Conservation (phyloP, 2,888 invertebrate genomes). For the Cepaea hortensis region DNA sequence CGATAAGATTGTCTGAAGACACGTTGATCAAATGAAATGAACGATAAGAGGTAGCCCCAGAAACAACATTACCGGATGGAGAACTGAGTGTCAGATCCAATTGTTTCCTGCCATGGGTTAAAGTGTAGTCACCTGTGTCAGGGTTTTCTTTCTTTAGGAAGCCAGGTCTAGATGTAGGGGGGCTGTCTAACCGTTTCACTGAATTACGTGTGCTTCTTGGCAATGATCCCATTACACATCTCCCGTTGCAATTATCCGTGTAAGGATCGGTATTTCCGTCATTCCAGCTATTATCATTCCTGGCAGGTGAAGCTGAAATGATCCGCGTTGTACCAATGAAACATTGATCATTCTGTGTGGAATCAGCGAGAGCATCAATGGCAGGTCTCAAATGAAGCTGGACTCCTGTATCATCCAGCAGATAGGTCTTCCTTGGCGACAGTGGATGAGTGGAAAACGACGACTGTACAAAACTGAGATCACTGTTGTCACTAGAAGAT, state of each 20-base stretch:
- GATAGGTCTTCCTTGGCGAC: too few relatives aligned
- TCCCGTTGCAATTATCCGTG: too few relatives aligned
- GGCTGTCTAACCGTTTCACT: neutral
- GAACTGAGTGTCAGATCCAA: neutral
- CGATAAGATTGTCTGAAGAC: neutral
- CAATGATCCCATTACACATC: neutral
- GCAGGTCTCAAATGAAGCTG: too few relatives aligned
- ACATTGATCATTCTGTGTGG: too few relatives aligned
- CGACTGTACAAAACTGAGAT: too few relatives aligned
- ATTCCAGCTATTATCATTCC: neutral
- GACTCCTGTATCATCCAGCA: too few relatives aligned
- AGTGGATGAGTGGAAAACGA: too few relatives aligned
- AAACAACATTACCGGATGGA: neutral
- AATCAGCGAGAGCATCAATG: too few relatives aligned
- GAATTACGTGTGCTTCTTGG: neutral
- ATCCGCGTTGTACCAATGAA: too few relatives aligned
- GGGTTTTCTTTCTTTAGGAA: neutral
- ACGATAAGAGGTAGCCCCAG: neutral
- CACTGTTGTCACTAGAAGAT: too few relatives aligned
- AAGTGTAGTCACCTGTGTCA: neutral
- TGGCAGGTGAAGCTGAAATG: neutral
- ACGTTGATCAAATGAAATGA: neutral
- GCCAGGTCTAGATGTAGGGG: neutral
- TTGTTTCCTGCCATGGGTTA: too few relatives aligned
- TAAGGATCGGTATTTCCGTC: neutral